Percentiles rank a stretch among this genome's conserved stretches.
These are phyloP conservation scores for Cirrhinus molitorella DNA, from an alignment of 2,797 vertebrate species.

Conservation along the genomic window DNA sequence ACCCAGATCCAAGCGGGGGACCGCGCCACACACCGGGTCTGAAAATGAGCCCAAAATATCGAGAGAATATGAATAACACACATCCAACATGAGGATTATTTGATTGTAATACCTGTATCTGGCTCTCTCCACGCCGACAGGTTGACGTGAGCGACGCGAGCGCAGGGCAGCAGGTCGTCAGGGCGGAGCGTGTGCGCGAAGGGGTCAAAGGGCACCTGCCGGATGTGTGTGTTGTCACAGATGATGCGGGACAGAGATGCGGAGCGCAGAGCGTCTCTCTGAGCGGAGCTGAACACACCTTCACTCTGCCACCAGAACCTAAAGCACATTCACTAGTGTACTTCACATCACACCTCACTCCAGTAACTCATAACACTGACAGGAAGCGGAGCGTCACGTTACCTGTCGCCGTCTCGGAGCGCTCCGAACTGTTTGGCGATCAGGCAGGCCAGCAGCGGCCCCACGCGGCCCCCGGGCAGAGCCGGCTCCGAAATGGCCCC, in stretches of 20 bases:
- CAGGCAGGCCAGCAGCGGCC: slow-evolving; percentile 81
- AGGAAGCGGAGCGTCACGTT: neutral
- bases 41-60: neutral
- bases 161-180: slow-evolving; percentile 77
- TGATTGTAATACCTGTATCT: slow-evolving; percentile 66
- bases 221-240: slow-evolving; percentile 89
- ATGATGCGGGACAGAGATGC: slow-evolving; percentile 85
- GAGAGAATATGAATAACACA: slow-evolving; percentile 1
- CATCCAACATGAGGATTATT: neutral
- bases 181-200: slow-evolving; percentile 78
- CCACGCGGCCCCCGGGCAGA: slow-evolving; percentile 76
- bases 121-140: slow-evolving; percentile 79
- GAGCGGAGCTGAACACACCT: slow-evolving; percentile 83
- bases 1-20: slow-evolving; percentile 75
- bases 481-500: slow-evolving; percentile 82
- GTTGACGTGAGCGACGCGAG: slow-evolving; percentile 74
- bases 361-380: neutral
- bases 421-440: slow-evolving; percentile 79
- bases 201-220: slow-evolving; percentile 80
- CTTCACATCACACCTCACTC: neutral
- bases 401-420: slow-evolving; percentile 81
- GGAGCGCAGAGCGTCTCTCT: slow-evolving; percentile 74
- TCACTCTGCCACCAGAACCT: slow-evolving; percentile 92
- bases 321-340: neutral
- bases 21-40: slow-evolving; percentile 79